A percentile compares a stretch with the other conserved stretches of the same genome.
phyloP scores from a whole-genome alignment of 2,113 vertebrate species.

The Pluvialis apricaria region DNA sequence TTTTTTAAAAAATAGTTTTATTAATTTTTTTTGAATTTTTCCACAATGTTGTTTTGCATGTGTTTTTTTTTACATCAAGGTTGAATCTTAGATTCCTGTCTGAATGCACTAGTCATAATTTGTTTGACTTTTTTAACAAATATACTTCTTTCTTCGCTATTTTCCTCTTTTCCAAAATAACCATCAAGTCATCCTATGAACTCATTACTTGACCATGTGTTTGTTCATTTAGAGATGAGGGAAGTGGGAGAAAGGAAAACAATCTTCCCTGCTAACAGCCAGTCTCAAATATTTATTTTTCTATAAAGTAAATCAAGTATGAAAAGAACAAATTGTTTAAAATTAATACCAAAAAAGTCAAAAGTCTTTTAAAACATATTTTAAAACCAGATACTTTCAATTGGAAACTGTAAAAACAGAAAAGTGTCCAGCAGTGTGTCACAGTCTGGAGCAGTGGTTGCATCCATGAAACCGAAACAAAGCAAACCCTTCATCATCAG shows the following conservation, averaged over 20 bases:
- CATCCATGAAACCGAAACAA: neutral
- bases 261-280: neutral
- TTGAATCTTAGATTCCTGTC: neutral
- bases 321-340: neutral
- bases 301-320: neutral
- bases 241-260: neutral
- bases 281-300: slow-evolving; percentile 4
- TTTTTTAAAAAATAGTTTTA: neutral
- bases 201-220: neutral
- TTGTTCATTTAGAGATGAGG: neutral
- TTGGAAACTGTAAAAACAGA: neutral
- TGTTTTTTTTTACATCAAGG: neutral
- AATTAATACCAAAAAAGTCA: neutral
- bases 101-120: neutral
- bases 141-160: neutral
- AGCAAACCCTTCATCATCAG: neutral
- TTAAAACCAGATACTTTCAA: neutral
- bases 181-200: neutral
- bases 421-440: neutral
- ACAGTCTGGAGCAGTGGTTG: neutral
- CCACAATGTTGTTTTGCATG: neutral
- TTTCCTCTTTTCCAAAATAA: neutral
- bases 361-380: neutral
- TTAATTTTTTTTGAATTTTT: neutral
- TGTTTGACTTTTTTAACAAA: neutral